Base-by-base conservation (phyloP, 2,113 vertebrate genomes). In the Petroica traversi region DNA sequence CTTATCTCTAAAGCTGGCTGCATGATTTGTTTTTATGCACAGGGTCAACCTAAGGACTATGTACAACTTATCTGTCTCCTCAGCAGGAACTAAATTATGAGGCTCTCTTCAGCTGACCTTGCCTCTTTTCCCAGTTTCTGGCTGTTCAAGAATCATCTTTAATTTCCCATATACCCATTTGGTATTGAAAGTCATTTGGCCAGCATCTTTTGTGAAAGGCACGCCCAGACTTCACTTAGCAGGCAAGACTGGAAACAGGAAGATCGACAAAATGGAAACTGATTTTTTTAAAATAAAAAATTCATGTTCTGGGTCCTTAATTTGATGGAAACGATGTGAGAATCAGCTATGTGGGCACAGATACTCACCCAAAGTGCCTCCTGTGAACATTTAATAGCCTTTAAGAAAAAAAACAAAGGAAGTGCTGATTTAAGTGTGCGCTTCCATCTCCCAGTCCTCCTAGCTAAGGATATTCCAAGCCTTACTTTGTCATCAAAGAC, bases 1-100 rank as follows among this genome's bases (percentile, higher is more conserved):
- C 92, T 96, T 87, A 95, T 89, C 94, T 85, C 81, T 51, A 31
- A 48, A 79, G 89, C 62, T 89, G 93, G 81, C 77, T 85, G 89
- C 81, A 62, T 49, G 46, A 68, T 72, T 92, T 87, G 58, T 75
- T 92, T 95, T 89, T 76, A 59, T 87, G 67, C 89, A 85, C n/a
- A 0, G 2, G 78, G 85, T 91, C 93, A 95, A 31, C 41, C n/a
- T 54, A 73, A 87, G 66, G 63, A 73, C 84, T 89, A 51, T 1
- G 24, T 64, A 69, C 45, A 61, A 85, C 55, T 89, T 95, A 87
- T 49, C 86, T 94, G 13, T 72, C 36, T 52, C 61, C 29, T 57
- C 54, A 85, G 66, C 49, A 87, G 69, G 55, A 93, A 59, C 52
- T 81, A 69, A 89, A 81, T 71, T 67, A 43, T 36, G 68, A n/a